These are phyloP conservation scores for Slavum lentiscoides DNA, from an alignment of 2,888 invertebrate species.

Conservation along the genomic window DNA sequence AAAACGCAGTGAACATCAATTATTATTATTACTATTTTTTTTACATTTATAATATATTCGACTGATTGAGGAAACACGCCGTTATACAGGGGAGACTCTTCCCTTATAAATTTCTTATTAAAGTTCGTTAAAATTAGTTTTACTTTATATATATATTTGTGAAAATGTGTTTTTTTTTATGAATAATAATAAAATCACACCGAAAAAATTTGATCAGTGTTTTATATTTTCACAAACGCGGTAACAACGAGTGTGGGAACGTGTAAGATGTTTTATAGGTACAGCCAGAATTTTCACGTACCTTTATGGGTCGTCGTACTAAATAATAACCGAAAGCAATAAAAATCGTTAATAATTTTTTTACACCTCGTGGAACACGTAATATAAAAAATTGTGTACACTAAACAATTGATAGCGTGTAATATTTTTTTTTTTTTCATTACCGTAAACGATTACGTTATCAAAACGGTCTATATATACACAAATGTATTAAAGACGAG, in stretches of 20 bases:
- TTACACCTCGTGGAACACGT: too few relatives aligned
- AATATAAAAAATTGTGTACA: too few relatives aligned
- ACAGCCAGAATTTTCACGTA: too few relatives aligned
- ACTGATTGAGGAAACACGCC: background rate
- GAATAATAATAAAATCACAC: background rate
- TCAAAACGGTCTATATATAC: too few relatives aligned
- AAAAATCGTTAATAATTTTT: too few relatives aligned
- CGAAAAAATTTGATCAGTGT: background rate
- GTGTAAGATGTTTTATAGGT: too few relatives aligned
- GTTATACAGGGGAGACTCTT: constrained; percentile 15
- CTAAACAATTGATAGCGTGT: too few relatives aligned
- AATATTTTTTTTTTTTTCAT: too few relatives aligned
- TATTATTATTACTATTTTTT: background rate
- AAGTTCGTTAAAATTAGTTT: background rate
- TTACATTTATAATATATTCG: constrained; percentile 4
- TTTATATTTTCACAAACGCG: background rate
- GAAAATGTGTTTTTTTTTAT: background rate
- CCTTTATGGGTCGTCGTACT: too few relatives aligned
- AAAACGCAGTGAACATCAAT: background rate
- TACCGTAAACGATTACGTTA: too few relatives aligned
- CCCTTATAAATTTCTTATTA: background rate
- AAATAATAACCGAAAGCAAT: too few relatives aligned
- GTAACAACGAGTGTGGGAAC: background rate
- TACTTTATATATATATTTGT: background rate
- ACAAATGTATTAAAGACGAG: too few relatives aligned